Base-by-base conservation (phyloP, 2,888 invertebrate species). In the Unio pictorum region DNA sequence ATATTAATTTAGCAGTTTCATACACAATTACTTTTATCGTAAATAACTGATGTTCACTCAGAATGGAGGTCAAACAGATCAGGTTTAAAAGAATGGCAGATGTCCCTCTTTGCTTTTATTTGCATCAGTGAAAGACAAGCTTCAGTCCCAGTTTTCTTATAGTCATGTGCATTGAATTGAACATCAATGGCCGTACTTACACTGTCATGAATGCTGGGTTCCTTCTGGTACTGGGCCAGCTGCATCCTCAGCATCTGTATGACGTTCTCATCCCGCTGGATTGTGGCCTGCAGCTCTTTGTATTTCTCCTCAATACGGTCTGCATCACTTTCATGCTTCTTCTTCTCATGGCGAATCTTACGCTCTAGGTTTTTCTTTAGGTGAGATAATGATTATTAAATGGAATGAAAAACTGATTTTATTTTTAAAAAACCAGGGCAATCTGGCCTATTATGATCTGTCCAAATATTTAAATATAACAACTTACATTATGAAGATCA, bases 161-260 rank as follows among this genome's bases (percentile, higher is more conserved):
- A 45, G 45, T 45, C 15, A 15, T 8, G 20, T 8, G 23, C 26
- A 58, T 18, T 58, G 58, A n/a, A 58, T 15, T 20, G 58, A 58
- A 58, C 23, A 20, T 26, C 58, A 58, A 58, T 58, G 23, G 0
- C 7, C n/a, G 59, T 60, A 81, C 81, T 78, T 74, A 84, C 82
- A 69, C 80, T 78, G n/a, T 80, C 80, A 54, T 78, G 78, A 15
- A 74, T 30, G 61, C 75, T 79, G 1, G 73, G 72, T 65, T 79
- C 76, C 55, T 78, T 72, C 74, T 85, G 84, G 55, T 80, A 76
- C 64, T 87, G 84, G 45, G 81, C 79, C 23, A 88, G 72, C 75
- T 89, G 89, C 72, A 81, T 79, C 69, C 86, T 82, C 56, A 89
- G 73, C 88, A 89, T 87, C 55, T 81, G 80, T 61, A 89, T 87